Base-by-base conservation (phyloP, 2,113 vertebrate species). In the Boulengeromyrus knoepffleri region DNA sequence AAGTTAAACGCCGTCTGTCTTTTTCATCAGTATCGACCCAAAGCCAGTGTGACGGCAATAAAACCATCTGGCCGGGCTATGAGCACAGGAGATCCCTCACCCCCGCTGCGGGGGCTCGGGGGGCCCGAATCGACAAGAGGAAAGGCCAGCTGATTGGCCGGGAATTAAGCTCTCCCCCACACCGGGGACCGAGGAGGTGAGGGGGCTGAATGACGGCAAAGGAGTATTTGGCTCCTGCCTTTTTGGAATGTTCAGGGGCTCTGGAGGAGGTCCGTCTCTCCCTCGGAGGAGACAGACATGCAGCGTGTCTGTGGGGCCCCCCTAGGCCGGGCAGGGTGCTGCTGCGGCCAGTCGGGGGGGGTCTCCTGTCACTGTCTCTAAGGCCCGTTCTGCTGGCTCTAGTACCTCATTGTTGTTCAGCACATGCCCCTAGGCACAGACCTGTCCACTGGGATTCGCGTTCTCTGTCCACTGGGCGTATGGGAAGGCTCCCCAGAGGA, bases 11-110 rank as follows among this genome's bases (percentile, higher is more conserved):
- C 31, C 50, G 9, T 56, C 27, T n/a, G 47, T 31, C 85, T 53
- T 53, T 85, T 85, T 47, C 42, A 87, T 87, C 85, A 36, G 53
- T 56, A 87, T 87, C 50, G 50, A n/a, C 46, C 31, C 50, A 87
- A 87, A 87, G 85, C 6, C 50, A 56, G 31, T 36, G 27, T 39
- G 85, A 19, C 7, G 50, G 50, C 47, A 87, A 87, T 31, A 87
- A 87, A 85, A 56, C 36, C 47, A 87, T 53, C 85, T 53, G 85
- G 2, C 50, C 8, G 5, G 47, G 47, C 47, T n/a, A 24, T 9
- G 27, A 36, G 10, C 47, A 56, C 13, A 53, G n/a, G 12, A 19
- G 50, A 53, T 31, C 17, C 49, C 21, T 7, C 21, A 9, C 7
- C 24, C 56, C 50, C 17, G 8, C 83, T 85, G 8, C 10, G 50